phyloP scores from a whole-genome alignment of 2,888 invertebrate genomes.

The Metopia argyrocephala region DNA sequence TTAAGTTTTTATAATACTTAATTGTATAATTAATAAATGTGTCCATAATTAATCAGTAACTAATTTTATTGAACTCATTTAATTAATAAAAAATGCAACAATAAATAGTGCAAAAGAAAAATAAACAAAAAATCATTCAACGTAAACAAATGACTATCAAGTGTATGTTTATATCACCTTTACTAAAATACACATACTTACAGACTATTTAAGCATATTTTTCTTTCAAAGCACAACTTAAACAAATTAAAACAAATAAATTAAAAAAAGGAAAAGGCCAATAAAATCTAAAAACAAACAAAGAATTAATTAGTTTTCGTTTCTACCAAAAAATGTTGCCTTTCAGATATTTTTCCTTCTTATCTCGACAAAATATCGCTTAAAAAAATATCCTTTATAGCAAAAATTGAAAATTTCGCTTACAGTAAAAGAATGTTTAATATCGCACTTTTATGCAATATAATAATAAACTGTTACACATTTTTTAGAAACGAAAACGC shows the following conservation, averaged over 20 bases:
- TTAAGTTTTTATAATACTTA: too few relatives aligned
- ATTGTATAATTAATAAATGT: not conserved
- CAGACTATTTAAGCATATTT: not conserved
- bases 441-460: too few relatives aligned
- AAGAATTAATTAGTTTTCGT: too few relatives aligned
- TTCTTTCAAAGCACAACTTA: not conserved
- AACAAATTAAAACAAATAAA: constrained; percentile 2
- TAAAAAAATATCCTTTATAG: too few relatives aligned
- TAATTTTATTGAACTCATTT: constrained; percentile 18
- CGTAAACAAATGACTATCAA: constrained; percentile 37
- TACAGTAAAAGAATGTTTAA: too few relatives aligned
- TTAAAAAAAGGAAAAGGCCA: not conserved
- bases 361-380: too few relatives aligned
- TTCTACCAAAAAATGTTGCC: too few relatives aligned
- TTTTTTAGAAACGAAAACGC: too few relatives aligned
- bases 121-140: constrained; percentile 22
- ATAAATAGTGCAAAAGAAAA: not conserved
- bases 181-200: not conserved
- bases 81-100: too few relatives aligned
- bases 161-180: constrained; percentile 17
- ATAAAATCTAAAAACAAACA: not conserved
- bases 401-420: too few relatives aligned
- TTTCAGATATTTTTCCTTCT: too few relatives aligned
- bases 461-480: too few relatives aligned
- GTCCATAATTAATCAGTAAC: constrained; percentile 2